phyloP scores from a whole-genome alignment of 2,113 vertebrate genomes.

The Beaufortia kweichowensis region DNA sequence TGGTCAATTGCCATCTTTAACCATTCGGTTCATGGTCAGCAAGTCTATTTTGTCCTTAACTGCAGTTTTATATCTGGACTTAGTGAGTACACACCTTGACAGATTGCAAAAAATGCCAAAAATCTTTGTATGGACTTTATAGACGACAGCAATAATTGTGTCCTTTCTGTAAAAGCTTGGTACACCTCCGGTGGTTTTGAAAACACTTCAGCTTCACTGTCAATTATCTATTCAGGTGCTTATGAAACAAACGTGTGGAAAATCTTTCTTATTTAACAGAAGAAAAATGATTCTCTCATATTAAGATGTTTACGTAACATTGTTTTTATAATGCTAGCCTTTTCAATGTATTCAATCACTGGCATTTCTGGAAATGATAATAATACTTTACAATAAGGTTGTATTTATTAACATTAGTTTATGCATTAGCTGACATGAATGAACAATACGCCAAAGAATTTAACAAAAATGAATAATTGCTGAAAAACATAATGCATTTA shows the following conservation, averaged over 20 bases:
- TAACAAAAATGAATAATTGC: no score
- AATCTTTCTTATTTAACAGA: neutral
- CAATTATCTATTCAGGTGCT: conserved; percentile 12
- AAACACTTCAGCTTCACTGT: conserved; percentile 21
- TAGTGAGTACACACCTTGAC: neutral
- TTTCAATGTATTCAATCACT: no score
- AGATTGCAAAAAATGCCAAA: conserved; percentile 23
- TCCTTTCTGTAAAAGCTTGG: conserved; percentile 17
- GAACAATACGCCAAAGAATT: no score
- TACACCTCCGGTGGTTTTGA: conserved; percentile 20
- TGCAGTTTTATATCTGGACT: neutral
- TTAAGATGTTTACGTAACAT: neutral
- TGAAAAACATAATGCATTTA: no score
- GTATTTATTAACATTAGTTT: no score
- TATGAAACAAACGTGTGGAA: neutral
- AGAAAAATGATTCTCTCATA: neutral
- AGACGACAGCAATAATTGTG: conserved; percentile 21
- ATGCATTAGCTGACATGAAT: no score
- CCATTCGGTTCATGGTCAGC: neutral
- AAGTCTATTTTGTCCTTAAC: neutral
- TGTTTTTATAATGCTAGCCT: neutral
- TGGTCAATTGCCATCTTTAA: neutral
- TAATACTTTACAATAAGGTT: no score
- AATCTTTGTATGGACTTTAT: conserved; percentile 13
- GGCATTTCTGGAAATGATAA: no score